Evolutionary conservation across 2,888 invertebrate species (phyloP), one percentile per base, ranked within the genome.

Genomic region (Latrodectus hesperus): DNA sequence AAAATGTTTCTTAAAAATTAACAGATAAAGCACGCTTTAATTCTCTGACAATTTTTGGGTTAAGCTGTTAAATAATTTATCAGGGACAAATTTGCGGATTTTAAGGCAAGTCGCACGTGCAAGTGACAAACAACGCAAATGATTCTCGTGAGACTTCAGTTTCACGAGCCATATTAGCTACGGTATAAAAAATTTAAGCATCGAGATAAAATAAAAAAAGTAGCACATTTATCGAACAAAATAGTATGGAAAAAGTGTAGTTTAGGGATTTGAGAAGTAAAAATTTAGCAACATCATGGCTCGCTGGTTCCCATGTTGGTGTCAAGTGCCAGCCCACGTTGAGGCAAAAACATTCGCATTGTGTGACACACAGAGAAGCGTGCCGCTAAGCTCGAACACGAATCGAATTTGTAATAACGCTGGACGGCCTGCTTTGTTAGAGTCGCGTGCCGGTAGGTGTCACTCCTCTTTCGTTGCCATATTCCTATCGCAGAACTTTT

Each of bases 261-360:
- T 6, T 6, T 68, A 49, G 38, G 71, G 38, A 51, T 17, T 65
- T 65, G 77, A 77, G 73, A 55, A 12, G 38, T 49, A 65, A 68
- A 84, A 77, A 78, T 78, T 76, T 53, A 64, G 84, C 79, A 52
- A 74, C 74, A 86, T 86, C 83, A 83, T 53, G 83, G 75, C 71
- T 76, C 80, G 70, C 75, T 65, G 75, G 85, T 80, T 80, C 85
- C 80, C 85, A 86, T 75, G 85, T 86, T 86, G 85, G 85, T 86
- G 85, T 86, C 85, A 86, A 86, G 85, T 86, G 76, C 79, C 85
- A 72, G 51, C 52, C 76, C 51, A 49, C 65, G 73, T 26, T 55
- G 14, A 12, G 51, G 67, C 70, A 70, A 80, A 86, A 86, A 86
- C 85, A 86, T 75, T 80, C 64, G 16, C 65, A 65, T 86, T 86